Evolutionary conservation across 2,797 vertebrate genomes (phyloP).

Genomic region (Bufotes viridis): DNA sequence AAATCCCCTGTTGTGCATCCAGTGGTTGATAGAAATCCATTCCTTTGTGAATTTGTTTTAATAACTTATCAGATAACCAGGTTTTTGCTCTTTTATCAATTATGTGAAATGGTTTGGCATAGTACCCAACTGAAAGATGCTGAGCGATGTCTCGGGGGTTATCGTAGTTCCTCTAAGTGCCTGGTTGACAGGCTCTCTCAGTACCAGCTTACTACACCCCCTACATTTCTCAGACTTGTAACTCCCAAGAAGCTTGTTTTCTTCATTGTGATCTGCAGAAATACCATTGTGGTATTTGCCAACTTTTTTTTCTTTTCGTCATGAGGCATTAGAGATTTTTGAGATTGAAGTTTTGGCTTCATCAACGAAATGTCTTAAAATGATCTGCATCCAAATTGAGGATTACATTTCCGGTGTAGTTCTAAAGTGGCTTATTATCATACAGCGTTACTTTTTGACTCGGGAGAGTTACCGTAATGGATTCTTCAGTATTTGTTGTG

Average conservation of each 20-base stretch:
- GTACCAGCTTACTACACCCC: conserved; percentile 6
- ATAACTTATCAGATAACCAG: background rate
- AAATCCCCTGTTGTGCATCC: background rate
- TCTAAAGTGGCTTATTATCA: background rate
- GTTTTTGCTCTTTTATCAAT: conserved; percentile 22
- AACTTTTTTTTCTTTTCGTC: background rate
- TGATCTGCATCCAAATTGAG: background rate
- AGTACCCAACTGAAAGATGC: background rate
- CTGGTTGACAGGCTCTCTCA: background rate
- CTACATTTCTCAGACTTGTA: background rate
- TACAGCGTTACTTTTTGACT: background rate
- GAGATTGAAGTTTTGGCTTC: background rate
- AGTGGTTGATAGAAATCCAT: conserved; percentile 3
- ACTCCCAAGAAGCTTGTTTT: background rate
- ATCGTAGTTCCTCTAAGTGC: conserved; percentile 23
- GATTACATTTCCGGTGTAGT: background rate
- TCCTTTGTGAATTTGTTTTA: background rate
- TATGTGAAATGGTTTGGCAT: conserved; percentile 28
- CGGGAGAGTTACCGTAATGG: background rate
- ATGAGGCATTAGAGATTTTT: background rate
- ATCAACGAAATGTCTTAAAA: background rate
- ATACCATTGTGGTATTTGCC: background rate
- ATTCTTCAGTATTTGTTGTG: background rate
- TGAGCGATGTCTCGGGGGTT: conserved; percentile 16
- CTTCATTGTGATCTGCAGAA: background rate